Conservation (phyloP, 2,888 invertebrate species). For the Zaprionus obscuricornis region DNA sequence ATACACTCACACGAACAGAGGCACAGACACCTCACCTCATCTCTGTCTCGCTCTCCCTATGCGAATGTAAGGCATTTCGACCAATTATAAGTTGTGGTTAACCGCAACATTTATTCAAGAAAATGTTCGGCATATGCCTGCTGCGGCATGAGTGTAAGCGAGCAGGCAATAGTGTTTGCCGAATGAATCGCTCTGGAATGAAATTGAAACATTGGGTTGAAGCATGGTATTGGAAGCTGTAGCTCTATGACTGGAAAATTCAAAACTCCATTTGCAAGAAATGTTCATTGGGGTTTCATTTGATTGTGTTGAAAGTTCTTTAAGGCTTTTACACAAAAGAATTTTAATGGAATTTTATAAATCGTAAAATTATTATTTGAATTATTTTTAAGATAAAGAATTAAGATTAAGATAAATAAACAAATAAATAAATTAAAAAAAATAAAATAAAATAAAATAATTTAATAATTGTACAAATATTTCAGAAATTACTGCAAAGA, state of each 20-base stretch:
- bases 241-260: too few species aligned
- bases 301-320: too few species aligned
- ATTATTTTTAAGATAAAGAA: too few species aligned
- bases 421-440: background rate
- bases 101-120: constrained; percentile 83
- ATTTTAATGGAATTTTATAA: too few species aligned
- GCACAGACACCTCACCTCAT: constrained; percentile 18
- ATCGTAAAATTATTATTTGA: too few species aligned
- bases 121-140: constrained; percentile 70
- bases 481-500: background rate
- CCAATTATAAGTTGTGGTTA: constrained; percentile 84
- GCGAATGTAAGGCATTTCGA: constrained; percentile 77
- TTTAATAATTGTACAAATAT: background rate
- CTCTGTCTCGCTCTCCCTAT: constrained; percentile 21
- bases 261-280: too few species aligned
- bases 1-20: constrained; percentile 1
- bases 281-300: too few species aligned
- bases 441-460: background rate
- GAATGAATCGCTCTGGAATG: constrained; percentile 17
- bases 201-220: background rate
- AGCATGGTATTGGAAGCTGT: too few species aligned
- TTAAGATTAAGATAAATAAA: too few species aligned
- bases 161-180: constrained; percentile 27
- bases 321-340: too few species aligned
- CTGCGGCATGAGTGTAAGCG: constrained; percentile 47